phyloP scores from a whole-genome alignment of 2,113 vertebrate species.

The Toxostoma redivivum region DNA sequence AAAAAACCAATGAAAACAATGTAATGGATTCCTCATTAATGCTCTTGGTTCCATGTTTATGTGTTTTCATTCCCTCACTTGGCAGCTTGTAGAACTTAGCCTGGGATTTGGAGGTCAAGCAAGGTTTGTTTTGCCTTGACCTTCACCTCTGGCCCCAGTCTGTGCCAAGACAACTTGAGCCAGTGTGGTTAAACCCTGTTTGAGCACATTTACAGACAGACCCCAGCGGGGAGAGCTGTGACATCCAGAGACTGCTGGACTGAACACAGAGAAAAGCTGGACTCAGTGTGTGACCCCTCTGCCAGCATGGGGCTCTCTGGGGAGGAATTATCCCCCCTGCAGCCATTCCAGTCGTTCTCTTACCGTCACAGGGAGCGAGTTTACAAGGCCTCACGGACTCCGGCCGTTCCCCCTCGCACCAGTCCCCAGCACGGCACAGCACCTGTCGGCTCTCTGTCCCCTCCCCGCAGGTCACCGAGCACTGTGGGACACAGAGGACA shows the following conservation, averaged over 20 bases:
- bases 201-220: not conserved
- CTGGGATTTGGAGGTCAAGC: not conserved
- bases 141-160: not conserved
- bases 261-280: not conserved
- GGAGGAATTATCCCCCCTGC: not conserved
- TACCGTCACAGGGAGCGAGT: conserved; percentile 84
- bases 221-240: rapidly evolving
- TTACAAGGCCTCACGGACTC: conserved; percentile 78
- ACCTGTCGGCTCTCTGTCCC: conserved; percentile 83
- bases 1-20: not conserved
- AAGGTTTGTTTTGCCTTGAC: not conserved
- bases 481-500: conserved; percentile 67
- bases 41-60: not conserved
- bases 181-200: rapidly evolving
- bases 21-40: not conserved
- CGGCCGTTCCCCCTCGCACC: conserved; percentile 84
- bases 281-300: no score
- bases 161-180: not conserved
- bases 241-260: rapidly evolving
- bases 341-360: not conserved
- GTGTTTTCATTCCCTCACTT: not conserved
- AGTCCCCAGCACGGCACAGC: conserved; percentile 82
- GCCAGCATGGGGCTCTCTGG: not conserved
- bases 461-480: conserved; percentile 92
- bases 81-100: not conserved